phyloP scores from a whole-genome alignment of 2,797 vertebrate genomes.

The Valencia hispanica region DNA sequence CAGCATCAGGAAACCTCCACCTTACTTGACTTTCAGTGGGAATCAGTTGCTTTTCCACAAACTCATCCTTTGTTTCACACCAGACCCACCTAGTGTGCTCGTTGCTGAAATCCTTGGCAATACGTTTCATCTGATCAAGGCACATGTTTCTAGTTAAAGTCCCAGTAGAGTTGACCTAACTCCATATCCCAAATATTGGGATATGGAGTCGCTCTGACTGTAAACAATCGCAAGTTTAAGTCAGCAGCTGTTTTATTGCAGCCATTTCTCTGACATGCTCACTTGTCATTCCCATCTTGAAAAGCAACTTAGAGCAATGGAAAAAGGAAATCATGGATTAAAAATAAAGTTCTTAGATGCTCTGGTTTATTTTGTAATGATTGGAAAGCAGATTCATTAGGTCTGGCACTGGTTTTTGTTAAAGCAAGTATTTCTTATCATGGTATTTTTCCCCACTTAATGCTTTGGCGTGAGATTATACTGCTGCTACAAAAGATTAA shows the following conservation, averaged over 20 bases:
- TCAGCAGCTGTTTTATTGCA: background rate
- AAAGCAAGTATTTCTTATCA: background rate
- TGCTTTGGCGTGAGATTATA: too few relatives aligned
- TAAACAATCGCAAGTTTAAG: background rate
- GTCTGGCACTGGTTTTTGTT: background rate
- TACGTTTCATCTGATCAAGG: background rate
- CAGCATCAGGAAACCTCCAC: too few relatives aligned
- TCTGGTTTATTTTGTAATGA: background rate
- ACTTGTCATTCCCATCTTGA: background rate
- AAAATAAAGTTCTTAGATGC: background rate
- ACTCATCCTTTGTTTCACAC: too few relatives aligned
- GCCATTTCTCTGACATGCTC: background rate
- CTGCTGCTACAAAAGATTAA: too few relatives aligned
- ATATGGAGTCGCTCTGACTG: background rate
- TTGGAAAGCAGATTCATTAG: background rate
- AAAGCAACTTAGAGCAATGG: background rate
- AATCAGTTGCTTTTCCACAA: too few relatives aligned
- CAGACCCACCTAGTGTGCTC: too few relatives aligned
- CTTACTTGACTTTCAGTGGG: too few relatives aligned
- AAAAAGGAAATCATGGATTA: background rate
- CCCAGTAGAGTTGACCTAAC: background rate
- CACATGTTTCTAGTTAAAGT: background rate
- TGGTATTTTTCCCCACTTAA: background rate
- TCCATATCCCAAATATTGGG: background rate
- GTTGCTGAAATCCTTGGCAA: background rate